phyloP scores from a whole-genome alignment of 2,113 vertebrate species.

The Irena cyanogastra region DNA sequence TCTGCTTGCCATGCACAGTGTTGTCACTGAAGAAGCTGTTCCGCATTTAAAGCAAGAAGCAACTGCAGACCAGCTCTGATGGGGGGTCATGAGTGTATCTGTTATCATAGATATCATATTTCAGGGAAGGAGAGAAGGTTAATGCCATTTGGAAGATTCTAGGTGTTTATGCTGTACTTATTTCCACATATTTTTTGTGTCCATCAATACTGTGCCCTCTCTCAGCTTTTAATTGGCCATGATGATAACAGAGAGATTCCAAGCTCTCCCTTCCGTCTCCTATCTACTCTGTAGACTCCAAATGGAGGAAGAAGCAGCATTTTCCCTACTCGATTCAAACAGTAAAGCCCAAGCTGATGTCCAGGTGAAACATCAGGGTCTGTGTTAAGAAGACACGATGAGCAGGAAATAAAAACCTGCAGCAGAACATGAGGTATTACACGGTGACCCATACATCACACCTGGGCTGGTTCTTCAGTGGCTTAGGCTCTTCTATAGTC shows the following conservation, averaged over 20 bases:
- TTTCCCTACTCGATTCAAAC: neutral
- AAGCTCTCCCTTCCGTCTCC: neutral
- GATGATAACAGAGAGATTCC: neutral
- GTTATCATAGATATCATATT: neutral
- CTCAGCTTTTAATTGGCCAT: fast-evolving
- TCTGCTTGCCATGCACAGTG: slow-evolving; percentile 3
- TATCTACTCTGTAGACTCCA: neutral
- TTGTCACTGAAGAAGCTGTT: neutral
- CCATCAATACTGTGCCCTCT: neutral
- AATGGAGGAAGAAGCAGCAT: neutral
- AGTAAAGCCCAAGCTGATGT: neutral
- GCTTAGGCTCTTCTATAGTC: neutral
- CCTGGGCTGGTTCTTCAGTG: fast-evolving
- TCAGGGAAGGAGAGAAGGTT: neutral
- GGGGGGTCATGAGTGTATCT: neutral
- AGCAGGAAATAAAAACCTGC: neutral
- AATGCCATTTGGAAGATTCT: neutral
- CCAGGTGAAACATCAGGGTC: neutral
- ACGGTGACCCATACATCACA: neutral
- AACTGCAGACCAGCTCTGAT: neutral
- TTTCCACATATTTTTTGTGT: neutral
- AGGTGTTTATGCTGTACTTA: neutral
- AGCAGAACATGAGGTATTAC: neutral
- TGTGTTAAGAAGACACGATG: neutral
- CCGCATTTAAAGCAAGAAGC: neutral